These are phyloP conservation scores for Limnephilus marmoratus DNA, from an alignment of 2,888 invertebrate species.

Conservation along the genomic window DNA sequence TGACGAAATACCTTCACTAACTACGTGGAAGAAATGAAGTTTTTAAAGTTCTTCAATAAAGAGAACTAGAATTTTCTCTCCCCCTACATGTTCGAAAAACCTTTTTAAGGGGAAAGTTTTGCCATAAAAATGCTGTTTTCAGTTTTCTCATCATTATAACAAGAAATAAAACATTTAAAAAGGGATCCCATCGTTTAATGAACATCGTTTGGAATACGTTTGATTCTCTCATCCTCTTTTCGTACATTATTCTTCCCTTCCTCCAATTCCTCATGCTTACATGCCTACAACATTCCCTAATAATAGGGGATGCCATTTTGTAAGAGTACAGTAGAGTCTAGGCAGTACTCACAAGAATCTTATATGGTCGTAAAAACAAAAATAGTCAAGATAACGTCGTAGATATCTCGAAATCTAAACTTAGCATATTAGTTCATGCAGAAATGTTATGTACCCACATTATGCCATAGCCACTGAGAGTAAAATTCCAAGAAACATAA, in stretches of 20 bases:
- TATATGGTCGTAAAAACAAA: neutral
- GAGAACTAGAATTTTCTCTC: neutral
- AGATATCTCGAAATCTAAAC: too few relatives aligned
- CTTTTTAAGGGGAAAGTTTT: slow-evolving; percentile 13
- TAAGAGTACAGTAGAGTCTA: neutral
- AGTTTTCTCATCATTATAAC: slow-evolving; percentile 2
- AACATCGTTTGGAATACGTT: neutral
- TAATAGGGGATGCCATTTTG: neutral
- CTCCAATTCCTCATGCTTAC: neutral
- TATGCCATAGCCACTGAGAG: too few relatives aligned
- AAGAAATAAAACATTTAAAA: neutral
- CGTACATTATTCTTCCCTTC: neutral
- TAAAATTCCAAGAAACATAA: too few relatives aligned
- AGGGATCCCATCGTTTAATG: neutral
- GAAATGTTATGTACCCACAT: too few relatives aligned
- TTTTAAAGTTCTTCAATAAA: neutral
- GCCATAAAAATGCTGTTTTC: slow-evolving; percentile 22
- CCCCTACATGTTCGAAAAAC: neutral
- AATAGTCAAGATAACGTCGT: too few relatives aligned
- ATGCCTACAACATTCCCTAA: neutral
- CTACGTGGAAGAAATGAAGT: neutral
- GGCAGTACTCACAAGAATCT: neutral
- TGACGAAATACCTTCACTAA: neutral
- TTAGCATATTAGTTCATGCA: too few relatives aligned
- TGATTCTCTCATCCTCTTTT: neutral